Evolutionary conservation across 1,140 invertebrate species (phyloP), one percentile per base, ranked within the genome.

Genomic region (Drosophila neocordata): DNA sequence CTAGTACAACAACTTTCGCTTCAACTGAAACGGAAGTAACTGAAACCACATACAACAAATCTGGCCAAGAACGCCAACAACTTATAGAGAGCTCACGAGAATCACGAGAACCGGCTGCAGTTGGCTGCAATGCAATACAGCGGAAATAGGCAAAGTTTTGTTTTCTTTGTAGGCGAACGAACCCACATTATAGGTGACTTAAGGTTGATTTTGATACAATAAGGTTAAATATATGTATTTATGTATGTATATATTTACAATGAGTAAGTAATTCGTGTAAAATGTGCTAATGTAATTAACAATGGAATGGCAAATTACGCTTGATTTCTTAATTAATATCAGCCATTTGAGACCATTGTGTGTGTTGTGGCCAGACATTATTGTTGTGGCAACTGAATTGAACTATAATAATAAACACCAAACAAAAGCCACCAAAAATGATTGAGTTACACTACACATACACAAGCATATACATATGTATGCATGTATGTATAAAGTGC

Each of bases 1-100:
- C n/a, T n/a, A n/a, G n/a, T 15, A 8, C 6, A 18, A 13, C 38
- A 13, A 13, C 41, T 35, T 35, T 35, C 34, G 41, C 13, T 15
- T 8, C 13, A 31, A 20, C 8, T 11, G 8, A 76, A 60, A 48
- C 73, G 73, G 73, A 76, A 76, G 73, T 76, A 13, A 44, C 13
- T 44, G 4, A 58, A 52, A 51, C 34, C 31, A 65, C 59, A 76
- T 68, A 62, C 69, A 73, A 62, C 69, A 73, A 37, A 66, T 55
- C 65, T 63, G 56, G 65, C 55, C 72, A 73, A 75, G 73, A 76
- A 76, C 73, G 65, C 73, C 70, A 73, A 71, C 63, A 73, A 65
- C 70, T 35, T 35, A 15, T 31, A 15, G 58, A 20, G 2, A 31
- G 27, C 4, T 1, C 27, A 31, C 27, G 27, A 31, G 6, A n/a